These are phyloP conservation scores for Clarias pachynema DNA, from an alignment of 2,797 vertebrate species.

Conservation along the genomic window DNA sequence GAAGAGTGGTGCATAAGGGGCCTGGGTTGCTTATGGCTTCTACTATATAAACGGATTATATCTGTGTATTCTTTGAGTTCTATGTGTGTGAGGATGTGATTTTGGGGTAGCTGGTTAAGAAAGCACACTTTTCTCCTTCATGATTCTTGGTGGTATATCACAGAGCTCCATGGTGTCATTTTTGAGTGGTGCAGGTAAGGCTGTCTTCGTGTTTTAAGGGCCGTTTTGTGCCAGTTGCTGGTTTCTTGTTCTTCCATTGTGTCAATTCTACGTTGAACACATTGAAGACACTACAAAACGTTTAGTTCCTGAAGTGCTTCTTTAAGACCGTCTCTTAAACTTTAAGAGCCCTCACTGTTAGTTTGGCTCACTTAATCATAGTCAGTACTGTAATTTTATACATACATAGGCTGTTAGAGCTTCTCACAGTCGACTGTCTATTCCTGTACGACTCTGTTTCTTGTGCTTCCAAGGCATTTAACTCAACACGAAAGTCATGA, in stretches of 20 bases:
- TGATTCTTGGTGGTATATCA: slow-evolving; percentile 17
- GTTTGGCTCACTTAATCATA: not conserved
- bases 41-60: slow-evolving; percentile 45
- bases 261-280: not conserved
- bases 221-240: slow-evolving; percentile 23
- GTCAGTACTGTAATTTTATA: not conserved
- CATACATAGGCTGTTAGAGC: not conserved
- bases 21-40: slow-evolving; percentile 56
- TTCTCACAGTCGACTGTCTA: not conserved
- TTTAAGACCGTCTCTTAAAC: not conserved
- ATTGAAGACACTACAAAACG: not conserved
- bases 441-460: not conserved
- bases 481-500: not conserved
- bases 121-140: slow-evolving; percentile 31
- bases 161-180: slow-evolving; percentile 23
- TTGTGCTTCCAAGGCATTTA: slow-evolving; percentile 14
- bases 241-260: slow-evolving; percentile 10
- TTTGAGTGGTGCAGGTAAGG: slow-evolving; percentile 41
- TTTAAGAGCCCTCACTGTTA: not conserved
- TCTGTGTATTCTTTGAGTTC: slow-evolving; percentile 36
- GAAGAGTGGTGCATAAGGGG: slow-evolving; percentile 26
- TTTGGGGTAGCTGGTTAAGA: slow-evolving; percentile 28
- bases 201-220: slow-evolving; percentile 24
- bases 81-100: slow-evolving; percentile 31
- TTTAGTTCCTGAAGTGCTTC: not conserved